Percentiles rank a stretch among this genome's conserved stretches.
These are phyloP conservation scores for Pseudochaenichthys georgianus DNA, from an alignment of 2,797 vertebrate genomes.

Conservation along the genomic window DNA sequence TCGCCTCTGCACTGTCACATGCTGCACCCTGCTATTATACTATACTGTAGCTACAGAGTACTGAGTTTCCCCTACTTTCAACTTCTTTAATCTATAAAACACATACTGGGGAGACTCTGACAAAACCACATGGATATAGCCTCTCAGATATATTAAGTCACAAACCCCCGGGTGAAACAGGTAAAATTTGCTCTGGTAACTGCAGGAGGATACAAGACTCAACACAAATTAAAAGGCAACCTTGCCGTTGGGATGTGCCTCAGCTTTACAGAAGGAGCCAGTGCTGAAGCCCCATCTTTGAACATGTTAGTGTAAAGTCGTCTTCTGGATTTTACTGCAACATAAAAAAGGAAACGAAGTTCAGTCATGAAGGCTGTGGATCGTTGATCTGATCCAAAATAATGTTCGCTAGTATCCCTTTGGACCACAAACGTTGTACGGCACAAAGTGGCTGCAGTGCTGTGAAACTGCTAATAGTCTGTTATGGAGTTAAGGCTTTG, in stretches of 20 bases:
- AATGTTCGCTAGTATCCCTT: constrained; percentile 35
- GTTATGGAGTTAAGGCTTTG: constrained; percentile 1
- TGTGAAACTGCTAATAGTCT: constrained; percentile 46
- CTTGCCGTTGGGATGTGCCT: constrained; percentile 9
- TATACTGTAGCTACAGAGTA: constrained; percentile 32
- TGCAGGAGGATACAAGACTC: constrained; percentile 34
- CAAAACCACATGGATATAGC: constrained; percentile 37
- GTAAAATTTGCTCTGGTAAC: constrained; percentile 46
- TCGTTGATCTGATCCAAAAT: constrained; percentile 38
- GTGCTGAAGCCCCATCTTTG: constrained; percentile 14
- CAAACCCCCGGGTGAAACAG: not conserved
- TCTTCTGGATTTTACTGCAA: constrained; percentile 19
- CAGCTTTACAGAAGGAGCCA: constrained; percentile 22
- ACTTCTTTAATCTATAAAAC: constrained; percentile 43
- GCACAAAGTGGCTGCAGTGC: constrained; percentile 31
- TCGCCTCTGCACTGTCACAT: constrained; percentile 48
- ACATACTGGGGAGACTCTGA: constrained; percentile 35
- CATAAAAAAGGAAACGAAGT: constrained; percentile 49
- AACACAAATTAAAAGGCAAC: constrained; percentile 33
- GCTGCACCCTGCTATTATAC: constrained; percentile 37
- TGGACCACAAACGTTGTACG: constrained; percentile 12
- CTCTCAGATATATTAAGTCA: constrained; percentile 45
- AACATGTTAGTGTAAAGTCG: constrained; percentile 26
- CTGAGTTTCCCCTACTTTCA: not conserved
- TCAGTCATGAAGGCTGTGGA: constrained; percentile 33